Conservation (phyloP, 35 echinoderm and acorn worm species). For the Ophioderma brevispina region DNA sequence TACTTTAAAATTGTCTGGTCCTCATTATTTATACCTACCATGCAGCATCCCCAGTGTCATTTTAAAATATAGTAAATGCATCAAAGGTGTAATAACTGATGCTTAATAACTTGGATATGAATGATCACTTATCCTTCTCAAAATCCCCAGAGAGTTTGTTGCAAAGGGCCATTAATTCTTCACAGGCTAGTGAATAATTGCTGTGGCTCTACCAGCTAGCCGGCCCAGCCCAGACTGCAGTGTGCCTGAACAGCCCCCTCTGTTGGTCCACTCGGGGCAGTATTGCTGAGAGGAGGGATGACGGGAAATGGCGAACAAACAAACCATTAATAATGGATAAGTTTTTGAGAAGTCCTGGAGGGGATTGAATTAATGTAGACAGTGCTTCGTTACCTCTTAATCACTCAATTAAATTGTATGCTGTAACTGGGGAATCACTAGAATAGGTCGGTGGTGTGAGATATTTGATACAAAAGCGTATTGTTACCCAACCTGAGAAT, state of each 20-base stretch:
- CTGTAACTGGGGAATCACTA: background rate
- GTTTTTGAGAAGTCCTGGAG: background rate
- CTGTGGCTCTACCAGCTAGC: background rate
- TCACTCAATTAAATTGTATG: constrained; percentile 7
- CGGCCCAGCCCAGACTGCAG: background rate
- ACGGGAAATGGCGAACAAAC: constrained; percentile 3
- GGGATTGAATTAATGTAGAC: constrained; percentile 5
- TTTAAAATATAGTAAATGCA: background rate
- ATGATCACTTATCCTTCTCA: background rate
- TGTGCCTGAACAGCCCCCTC: background rate
- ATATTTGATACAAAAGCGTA: constrained; percentile 11
- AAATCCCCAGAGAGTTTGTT: background rate
- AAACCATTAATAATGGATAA: background rate
- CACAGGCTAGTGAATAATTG: background rate
- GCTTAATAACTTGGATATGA: constrained; percentile 4
- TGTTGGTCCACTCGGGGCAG: background rate
- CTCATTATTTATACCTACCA: constrained; percentile 6
- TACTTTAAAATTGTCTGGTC: constrained; percentile 1
- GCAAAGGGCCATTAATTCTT: constrained; percentile 9
- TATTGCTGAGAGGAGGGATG: background rate
- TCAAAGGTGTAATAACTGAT: constrained; percentile 14
- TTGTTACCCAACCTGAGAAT: constrained; percentile 10
- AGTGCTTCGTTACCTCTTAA: constrained; percentile 10
- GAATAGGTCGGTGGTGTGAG: background rate
- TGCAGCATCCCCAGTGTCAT: background rate